Conservation (phyloP, 1,140 invertebrate species). For the Diprion similis region DNA sequence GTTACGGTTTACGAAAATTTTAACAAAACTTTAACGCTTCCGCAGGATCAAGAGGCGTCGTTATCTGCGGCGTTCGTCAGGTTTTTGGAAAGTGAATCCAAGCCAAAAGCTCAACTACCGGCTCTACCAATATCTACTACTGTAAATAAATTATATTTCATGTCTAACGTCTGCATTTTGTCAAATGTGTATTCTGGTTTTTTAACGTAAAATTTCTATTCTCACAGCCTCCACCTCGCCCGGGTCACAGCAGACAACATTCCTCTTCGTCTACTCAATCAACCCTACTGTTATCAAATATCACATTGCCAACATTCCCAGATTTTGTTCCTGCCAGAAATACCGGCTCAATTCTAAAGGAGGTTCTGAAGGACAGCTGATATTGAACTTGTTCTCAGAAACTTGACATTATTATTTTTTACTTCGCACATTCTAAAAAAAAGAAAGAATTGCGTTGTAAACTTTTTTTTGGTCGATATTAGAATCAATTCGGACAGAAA, state of each 20-base stretch:
- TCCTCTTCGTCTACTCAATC: slow-evolving; percentile 56
- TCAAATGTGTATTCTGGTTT: slow-evolving; percentile 10
- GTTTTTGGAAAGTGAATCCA: slow-evolving; percentile 87
- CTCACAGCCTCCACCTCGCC: slow-evolving; percentile 45
- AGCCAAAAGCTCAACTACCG: slow-evolving; percentile 69
- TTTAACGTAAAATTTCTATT: slow-evolving; percentile 17
- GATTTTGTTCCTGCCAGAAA: slow-evolving; percentile 70
- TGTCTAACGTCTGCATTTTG: slow-evolving; percentile 16
- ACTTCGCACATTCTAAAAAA: background rate
- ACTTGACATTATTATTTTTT: background rate
- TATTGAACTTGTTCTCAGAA: slow-evolving; percentile 41
- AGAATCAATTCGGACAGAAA: too few relatives aligned
- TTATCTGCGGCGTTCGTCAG: slow-evolving; percentile 88
- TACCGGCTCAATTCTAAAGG: slow-evolving; percentile 74
- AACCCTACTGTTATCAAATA: slow-evolving; percentile 65
- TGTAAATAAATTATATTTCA: slow-evolving; percentile 35
- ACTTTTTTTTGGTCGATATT: too few relatives aligned
- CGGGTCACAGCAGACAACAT: slow-evolving; percentile 52
- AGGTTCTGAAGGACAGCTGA: slow-evolving; percentile 73
- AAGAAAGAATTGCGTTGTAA: too few relatives aligned
- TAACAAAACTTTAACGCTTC: slow-evolving; percentile 14
- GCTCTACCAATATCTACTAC: slow-evolving; percentile 66
- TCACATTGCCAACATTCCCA: slow-evolving; percentile 66
- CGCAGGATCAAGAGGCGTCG: slow-evolving; percentile 63
- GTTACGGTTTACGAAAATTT: slow-evolving; percentile 9